A percentile compares a stretch with the other conserved stretches of the same genome.
Evolutionary conservation across 2,113 vertebrate species (phyloP).

Genomic region (Scomber japonicus): DNA sequence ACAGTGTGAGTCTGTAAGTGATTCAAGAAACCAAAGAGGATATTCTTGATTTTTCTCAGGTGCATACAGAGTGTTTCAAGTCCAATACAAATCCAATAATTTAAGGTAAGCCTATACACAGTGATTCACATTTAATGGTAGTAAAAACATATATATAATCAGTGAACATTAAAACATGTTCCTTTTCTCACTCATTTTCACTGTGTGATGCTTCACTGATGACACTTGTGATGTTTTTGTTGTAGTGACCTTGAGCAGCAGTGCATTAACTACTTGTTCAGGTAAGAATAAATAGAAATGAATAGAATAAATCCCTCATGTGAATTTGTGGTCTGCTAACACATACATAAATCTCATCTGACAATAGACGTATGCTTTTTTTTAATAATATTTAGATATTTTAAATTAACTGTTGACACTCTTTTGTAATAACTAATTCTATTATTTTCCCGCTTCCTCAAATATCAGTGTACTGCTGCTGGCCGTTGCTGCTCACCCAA

Average conservation of each 20-base stretch:
- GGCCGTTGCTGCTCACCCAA: conserved; percentile 82
- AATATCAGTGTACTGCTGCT: conserved; percentile 80
- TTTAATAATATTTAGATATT: no score
- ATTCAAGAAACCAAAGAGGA: no score
- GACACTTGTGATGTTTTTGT: neutral
- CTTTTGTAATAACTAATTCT: neutral
- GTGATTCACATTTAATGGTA: neutral
- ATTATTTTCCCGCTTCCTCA: neutral
- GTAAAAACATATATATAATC: neutral
- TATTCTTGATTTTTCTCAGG: conserved; percentile 82
- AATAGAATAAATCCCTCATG: neutral
- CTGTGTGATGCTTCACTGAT: neutral
- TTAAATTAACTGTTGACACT: neutral
- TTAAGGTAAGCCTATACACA: conserved; percentile 85
- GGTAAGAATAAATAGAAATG: conserved; percentile 84
- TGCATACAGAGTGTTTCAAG: conserved; percentile 89
- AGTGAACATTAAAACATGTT: no score
- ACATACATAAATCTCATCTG: no score
- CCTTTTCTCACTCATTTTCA: neutral
- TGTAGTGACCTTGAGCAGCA: conserved; percentile 94
- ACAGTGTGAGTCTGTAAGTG: no score
- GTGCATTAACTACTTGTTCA: conserved; percentile 95
- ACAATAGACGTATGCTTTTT: no score
- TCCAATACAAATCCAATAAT: conserved; percentile 83
- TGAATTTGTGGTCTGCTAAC: no score